phyloP scores from a whole-genome alignment of 2,113 vertebrate genomes.

The Rhabdornis inornatus region DNA sequence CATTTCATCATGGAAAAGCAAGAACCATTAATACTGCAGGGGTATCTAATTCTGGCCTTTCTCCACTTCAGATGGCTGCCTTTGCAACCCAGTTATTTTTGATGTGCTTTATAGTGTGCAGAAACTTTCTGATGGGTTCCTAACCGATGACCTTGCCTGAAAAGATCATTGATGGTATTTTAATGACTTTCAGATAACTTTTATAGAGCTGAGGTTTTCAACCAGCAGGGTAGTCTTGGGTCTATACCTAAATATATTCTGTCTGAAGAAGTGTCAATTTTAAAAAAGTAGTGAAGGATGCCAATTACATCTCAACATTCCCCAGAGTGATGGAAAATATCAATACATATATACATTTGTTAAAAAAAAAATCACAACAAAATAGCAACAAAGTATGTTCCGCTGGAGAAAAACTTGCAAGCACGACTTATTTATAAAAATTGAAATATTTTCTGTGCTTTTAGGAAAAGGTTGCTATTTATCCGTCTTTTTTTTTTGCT shows the following conservation, averaged over 20 bases:
- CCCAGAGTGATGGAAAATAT: background rate
- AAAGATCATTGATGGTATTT: background rate
- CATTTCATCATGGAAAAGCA: background rate
- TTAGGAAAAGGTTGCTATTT: background rate
- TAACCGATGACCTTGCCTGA: background rate
- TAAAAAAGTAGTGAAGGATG: background rate
- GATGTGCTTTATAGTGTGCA: background rate
- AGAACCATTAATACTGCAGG: slow-evolving; percentile 26
- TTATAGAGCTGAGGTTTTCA: background rate
- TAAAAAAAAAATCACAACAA: background rate
- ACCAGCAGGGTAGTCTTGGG: background rate
- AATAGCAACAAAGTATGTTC: background rate
- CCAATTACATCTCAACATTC: background rate
- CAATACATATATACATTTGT: background rate
- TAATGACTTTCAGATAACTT: slow-evolving; percentile 36
- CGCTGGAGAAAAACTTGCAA: background rate
- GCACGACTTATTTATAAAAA: background rate
- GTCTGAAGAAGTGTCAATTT: background rate
- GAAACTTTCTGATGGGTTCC: slow-evolving; percentile 16
- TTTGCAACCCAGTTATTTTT: slow-evolving; percentile 17
- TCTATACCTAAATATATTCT: slow-evolving; percentile 2
- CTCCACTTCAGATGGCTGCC: background rate
- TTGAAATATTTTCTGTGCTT: background rate
- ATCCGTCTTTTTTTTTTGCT: background rate
- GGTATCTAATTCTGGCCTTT: slow-evolving; percentile 35